phyloP scores from a whole-genome alignment of 2,888 invertebrate species.

The Gortyna flavago region DNA sequence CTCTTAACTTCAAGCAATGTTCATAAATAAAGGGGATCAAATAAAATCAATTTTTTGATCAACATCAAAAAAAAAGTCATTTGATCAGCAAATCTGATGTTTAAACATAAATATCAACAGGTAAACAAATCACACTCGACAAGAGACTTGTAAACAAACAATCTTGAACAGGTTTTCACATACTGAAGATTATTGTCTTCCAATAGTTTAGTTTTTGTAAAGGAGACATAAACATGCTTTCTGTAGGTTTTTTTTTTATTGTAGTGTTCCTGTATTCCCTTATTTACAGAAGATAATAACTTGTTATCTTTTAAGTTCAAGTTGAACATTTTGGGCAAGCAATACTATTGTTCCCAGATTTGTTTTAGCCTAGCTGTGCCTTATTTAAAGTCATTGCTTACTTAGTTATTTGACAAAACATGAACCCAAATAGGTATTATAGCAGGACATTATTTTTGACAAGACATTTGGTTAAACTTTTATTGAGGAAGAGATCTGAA shows the following conservation, averaged over 20 bases:
- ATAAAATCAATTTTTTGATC: too few species aligned
- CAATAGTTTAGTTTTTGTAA: not conserved
- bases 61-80: too few species aligned
- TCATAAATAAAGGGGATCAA: not conserved
- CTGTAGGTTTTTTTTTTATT: not conserved
- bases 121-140: slow-evolving; percentile 19
- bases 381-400: not conserved
- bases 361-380: not conserved
- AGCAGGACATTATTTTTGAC: not conserved
- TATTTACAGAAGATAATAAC: not conserved
- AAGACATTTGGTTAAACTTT: not conserved
- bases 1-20: too few species aligned
- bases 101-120: slow-evolving; percentile 19
- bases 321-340: not conserved
- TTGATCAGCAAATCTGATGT: not conserved
- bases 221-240: not conserved
- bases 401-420: not conserved
- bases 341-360: not conserved
- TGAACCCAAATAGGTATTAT: not conserved
- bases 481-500: not conserved
- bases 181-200: not conserved
- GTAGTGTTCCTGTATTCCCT: not conserved
- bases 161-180: not conserved
- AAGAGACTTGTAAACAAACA: slow-evolving; percentile 3
- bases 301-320: not conserved